phyloP scores from a whole-genome alignment of 2,888 invertebrate genomes.

The Allygus modestus region DNA sequence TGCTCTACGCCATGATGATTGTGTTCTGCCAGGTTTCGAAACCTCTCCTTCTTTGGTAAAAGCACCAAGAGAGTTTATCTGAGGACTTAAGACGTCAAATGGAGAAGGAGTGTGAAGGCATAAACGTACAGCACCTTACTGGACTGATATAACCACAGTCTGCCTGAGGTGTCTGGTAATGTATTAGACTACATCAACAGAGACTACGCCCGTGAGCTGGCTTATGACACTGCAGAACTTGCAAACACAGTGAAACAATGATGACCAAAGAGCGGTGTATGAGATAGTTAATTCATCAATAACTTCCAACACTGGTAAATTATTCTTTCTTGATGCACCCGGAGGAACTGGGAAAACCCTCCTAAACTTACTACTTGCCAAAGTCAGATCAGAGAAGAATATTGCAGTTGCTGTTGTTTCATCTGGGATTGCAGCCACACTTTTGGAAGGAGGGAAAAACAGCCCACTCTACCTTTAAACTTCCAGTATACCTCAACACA shows the following conservation, averaged over 20 bases:
- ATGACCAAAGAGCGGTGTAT: slow-evolving; percentile 17
- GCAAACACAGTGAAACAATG: slow-evolving; percentile 44
- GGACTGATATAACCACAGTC: too few relatives aligned
- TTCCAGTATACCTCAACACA: background rate
- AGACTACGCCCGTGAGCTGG: background rate
- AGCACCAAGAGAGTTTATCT: background rate
- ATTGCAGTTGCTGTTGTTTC: slow-evolving; percentile 36
- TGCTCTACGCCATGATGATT: slow-evolving; percentile 59
- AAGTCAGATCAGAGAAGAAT: background rate
- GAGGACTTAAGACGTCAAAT: background rate
- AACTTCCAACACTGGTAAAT: slow-evolving; percentile 6
- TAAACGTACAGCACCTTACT: background rate
- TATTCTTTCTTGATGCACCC: too few relatives aligned
- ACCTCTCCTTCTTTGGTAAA: background rate
- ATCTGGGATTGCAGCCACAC: background rate
- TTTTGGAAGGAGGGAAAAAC: background rate
- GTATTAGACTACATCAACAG: background rate
- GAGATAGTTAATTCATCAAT: background rate
- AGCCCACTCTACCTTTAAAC: slow-evolving; percentile 7
- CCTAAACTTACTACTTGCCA: background rate
- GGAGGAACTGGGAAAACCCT: too few relatives aligned
- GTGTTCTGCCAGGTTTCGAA: slow-evolving; percentile 1
- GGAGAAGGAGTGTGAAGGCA: background rate
- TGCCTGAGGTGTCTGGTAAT: background rate
- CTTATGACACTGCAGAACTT: slow-evolving; percentile 67